Evolutionary conservation across 2,888 invertebrate species (phyloP), one percentile per base, ranked within the genome.

Genomic region (Taenaris catops): DNA sequence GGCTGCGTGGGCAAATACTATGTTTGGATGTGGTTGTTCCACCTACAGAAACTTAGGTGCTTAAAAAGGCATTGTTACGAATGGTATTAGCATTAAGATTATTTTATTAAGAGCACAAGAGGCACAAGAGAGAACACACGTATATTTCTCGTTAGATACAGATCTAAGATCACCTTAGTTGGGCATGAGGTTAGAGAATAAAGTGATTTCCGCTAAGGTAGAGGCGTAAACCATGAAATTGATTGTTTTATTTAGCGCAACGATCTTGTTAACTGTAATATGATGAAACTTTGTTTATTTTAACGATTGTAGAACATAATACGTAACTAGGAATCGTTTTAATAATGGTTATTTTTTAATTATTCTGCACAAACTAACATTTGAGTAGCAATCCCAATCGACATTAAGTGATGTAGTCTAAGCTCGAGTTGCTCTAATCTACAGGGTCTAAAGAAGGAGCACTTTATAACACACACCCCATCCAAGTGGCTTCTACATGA

Each of bases 21-120:
- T 36, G 34, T 47, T 36, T 38, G 40, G 45, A 18, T 16, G 38
- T 36, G 38, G 33, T 28, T 40, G 26, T 41, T 29, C 40, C 25
- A 16, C 47, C 47, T 34, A 42, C 43, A 21, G 11, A 20, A 37
- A 27, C 18, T 32, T 17, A 35, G 32, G 11, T 16, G 23, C 40
- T 43, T 29, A 26, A 44, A 34, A 44, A 25, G 42, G 44, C 26
- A 39, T 35, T 41, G 39, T 40, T 40, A 32, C 37, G 46, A 31
- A 19, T 14, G 14, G 17, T 24, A 39, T 42, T 38, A 40, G 10
- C 31, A 37, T 43, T 37, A 26, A 37, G 40, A 27, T 40, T 36
- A 32, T 40, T 32, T 40, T 35, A 27, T 40, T 43, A 40, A 37
- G 36, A 40, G 37, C 37, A 37, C 33, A 31, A 31, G 37, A 25